Evolutionary conservation across 2,797 vertebrate genomes (phyloP), one percentile per base, ranked within the genome.

Genomic region (Muraenolepis orangiensis): DNA sequence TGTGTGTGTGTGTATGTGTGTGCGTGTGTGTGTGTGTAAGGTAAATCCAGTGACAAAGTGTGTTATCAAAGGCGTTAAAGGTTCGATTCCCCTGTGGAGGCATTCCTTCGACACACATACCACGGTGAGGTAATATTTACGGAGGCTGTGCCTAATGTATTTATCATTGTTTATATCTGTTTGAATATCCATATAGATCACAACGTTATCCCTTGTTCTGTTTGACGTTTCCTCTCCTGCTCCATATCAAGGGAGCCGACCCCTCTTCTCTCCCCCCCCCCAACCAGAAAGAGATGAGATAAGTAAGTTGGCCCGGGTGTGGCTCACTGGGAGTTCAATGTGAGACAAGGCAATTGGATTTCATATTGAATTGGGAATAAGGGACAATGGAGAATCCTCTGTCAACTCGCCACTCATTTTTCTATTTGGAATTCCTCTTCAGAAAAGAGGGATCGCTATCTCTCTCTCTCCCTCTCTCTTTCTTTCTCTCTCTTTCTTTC

Each of bases 331-430:
- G 91, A 93, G 82, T 88, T 83, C 87, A 91, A 91, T 88, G 86
- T 87, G 87, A 94, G 88, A 92, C 89, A 92, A 93, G 92, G 91
- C 90, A 93, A 94, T 94, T 92, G 92, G 87, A 88, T 92, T 92
- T 90, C 85, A 92, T 93, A 95, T 94, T 94, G 93, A 93, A 92
- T 91, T 91, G 94, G 93, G 93, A 94, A 91, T 93, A 92, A 90
- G 93, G 92, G 93, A 92, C 89, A 84, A 77, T 78, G 75, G 69
- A 67, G 79, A 86, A 76, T 85, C 82, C 80, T 79, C 75, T 61
- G 80, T 75, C 82, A 80, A 78, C 82, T 69, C 81, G 71, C 8
- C 14, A 4, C 31, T 46, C 69, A 68, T 28, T 36, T 74, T 8
- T 74, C 51, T 42, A 80, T 81, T 80, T 87, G 82, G 79, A 84